Evolutionary conservation across 2,797 vertebrate species (phyloP), one percentile per base, ranked within the genome.

Genomic region (Myotis planiceps): DNA sequence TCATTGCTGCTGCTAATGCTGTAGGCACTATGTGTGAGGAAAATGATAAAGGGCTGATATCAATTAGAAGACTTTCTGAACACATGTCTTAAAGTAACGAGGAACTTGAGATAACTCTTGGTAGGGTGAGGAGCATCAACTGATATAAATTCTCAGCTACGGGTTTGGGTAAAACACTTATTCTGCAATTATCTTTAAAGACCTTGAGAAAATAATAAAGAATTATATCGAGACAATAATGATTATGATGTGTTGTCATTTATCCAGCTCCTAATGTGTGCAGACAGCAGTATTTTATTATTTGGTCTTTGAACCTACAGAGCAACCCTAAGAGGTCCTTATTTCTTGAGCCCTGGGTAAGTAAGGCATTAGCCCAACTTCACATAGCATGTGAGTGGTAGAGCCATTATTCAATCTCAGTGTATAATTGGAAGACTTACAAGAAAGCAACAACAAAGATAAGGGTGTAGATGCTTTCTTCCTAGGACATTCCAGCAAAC

Each of bases 11-110:
- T 29, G 42, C 81, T 90, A 55, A 69, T 66, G 76, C 76, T 84
- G 25, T 79, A 86, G 92, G 88, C 86, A 87, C 21, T 16, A 0
- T 63, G 89, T 96, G 94, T 72, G 84, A 96, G 96, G 97, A 97
- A 97, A 97, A 92, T 86, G 66, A 71, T 69, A 0, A 39, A 97
- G 90, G 89, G 74, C 60, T 98, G 89, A 94, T 95, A 96, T 96
- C 85, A 81, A 80, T 91, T 84, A 92, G 58, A 80, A 87, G 5
- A 4, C 8, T 0, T 0, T 25, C 51, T 92, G 47, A 96, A 83
- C 93, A 79, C 53, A 55, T 82, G 76, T 76, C 3, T 0, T 93
- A 88, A 91, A 95, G 92, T 85, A 94, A 39, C 79, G 78, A 93
- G 88, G 47, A 93, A 79, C 86, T 63, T 9, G 7, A 97, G 96